Percentiles rank a stretch among this genome's conserved stretches.
Evolutionary conservation across 2,888 invertebrate species (phyloP).

Genomic region (Hecatera dysodea): DNA sequence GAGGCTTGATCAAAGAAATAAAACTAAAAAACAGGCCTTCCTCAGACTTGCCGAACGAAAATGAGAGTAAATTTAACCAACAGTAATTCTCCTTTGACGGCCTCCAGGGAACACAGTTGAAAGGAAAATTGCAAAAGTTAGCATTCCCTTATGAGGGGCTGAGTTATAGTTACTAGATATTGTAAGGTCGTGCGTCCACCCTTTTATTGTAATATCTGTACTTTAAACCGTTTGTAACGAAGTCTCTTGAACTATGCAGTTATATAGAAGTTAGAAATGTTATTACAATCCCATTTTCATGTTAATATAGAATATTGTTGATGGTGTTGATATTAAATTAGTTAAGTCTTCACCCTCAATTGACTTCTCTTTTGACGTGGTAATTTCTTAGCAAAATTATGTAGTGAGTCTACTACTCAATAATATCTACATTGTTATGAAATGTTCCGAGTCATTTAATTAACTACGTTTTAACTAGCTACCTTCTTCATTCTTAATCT

Average conservation of each 20-base stretch:
- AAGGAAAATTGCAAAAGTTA: conserved; percentile 90
- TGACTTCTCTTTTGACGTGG: conserved; percentile 7
- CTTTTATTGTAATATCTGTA: conserved; percentile 60
- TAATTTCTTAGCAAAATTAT: neutral
- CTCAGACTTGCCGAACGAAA: conserved; percentile 76
- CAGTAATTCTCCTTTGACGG: conserved; percentile 89
- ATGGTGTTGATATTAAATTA: conserved; percentile 41
- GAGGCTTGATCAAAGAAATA: conserved; percentile 89
- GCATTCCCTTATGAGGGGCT: conserved; percentile 84
- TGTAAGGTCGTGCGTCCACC: conserved; percentile 60
- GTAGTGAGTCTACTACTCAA: neutral
- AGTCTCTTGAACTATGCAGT: conserved; percentile 69
- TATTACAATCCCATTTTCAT: conserved; percentile 59
- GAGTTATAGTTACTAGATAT: conserved; percentile 79
- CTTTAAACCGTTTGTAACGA: conserved; percentile 53
- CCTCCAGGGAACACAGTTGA: conserved; percentile 78
- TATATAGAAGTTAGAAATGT: conserved; percentile 66
- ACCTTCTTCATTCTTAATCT: no score
- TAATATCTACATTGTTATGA: neutral
- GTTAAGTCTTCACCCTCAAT: conserved; percentile 10
- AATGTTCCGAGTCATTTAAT: neutral
- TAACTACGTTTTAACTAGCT: no score
- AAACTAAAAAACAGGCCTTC: conserved; percentile 88
- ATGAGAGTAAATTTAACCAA: conserved; percentile 89
- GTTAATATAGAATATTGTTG: conserved; percentile 53